Percentiles rank a stretch among this genome's conserved stretches.
phyloP scores from a whole-genome alignment of 2,888 invertebrate genomes.

The Bruchidius siliquastri region DNA sequence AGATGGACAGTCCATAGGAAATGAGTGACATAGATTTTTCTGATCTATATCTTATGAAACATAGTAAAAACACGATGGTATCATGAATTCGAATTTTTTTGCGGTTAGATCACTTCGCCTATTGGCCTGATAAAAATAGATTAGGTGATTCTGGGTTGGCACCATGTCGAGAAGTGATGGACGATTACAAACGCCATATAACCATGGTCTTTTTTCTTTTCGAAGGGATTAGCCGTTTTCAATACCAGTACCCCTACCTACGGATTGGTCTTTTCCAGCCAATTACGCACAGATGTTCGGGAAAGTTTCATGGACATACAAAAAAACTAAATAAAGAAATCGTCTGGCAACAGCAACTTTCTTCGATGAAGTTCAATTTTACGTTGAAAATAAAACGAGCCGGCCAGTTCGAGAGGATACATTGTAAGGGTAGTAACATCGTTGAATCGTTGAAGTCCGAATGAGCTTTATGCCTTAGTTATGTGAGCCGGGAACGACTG shows the following conservation, averaged over 20 bases:
- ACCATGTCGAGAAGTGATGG: too few relatives aligned
- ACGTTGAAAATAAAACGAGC: not conserved
- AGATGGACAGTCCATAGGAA: too few relatives aligned
- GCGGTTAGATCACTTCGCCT: too few relatives aligned
- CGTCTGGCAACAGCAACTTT: not conserved
- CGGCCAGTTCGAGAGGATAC: not conserved
- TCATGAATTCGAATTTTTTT: too few relatives aligned
- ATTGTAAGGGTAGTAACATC: not conserved
- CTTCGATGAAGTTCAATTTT: not conserved
- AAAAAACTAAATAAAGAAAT: not conserved
- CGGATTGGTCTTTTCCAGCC: not conserved
- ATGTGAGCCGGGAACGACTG: not conserved
- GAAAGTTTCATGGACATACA: not conserved
- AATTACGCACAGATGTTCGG: not conserved
- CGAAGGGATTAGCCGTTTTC: not conserved
- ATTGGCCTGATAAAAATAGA: too few relatives aligned
- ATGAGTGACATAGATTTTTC: too few relatives aligned
- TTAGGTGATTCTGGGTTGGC: too few relatives aligned
- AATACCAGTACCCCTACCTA: not conserved
- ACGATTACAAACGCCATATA: too few relatives aligned
- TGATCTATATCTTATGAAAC: too few relatives aligned
- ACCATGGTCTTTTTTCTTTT: not conserved
- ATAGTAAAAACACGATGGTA: too few relatives aligned
- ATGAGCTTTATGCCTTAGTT: not conserved
- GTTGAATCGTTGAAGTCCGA: not conserved